Conservation (phyloP, 2,113 vertebrate genomes). For the Nycticebus coucang region DNA sequence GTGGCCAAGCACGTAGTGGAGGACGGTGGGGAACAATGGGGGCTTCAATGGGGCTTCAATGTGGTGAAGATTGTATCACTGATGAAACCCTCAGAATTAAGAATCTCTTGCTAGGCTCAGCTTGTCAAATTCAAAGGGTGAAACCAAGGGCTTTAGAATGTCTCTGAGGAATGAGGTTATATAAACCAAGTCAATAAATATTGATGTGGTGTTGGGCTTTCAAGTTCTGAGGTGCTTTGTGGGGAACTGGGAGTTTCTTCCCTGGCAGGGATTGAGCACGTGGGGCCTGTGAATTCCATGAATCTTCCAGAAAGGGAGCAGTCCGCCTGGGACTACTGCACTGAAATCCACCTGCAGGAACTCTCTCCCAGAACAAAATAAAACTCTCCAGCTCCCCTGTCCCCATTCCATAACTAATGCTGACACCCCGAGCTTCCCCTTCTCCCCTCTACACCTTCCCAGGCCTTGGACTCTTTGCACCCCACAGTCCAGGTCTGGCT, state of each 20-base stretch:
- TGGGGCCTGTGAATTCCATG: background rate
- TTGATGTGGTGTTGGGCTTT: background rate
- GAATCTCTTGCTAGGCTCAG: background rate
- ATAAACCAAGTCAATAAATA: background rate
- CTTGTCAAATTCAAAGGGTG: background rate
- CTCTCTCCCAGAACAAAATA: background rate
- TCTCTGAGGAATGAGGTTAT: background rate
- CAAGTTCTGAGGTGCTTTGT: background rate
- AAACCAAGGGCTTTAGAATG: background rate
- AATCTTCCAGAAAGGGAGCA: background rate
- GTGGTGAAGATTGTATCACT: no score
- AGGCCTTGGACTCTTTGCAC: no score
- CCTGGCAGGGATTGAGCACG: background rate
- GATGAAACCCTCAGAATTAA: background rate
- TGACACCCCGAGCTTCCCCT: background rate
- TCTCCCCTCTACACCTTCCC: background rate
- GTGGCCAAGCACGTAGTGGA: background rate
- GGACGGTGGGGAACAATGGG: accelerated
- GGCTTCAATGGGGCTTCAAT: no score
- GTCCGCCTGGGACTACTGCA: background rate
- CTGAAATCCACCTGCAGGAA: background rate
- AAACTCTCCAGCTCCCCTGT: background rate
- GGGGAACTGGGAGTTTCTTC: background rate
- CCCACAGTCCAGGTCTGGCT: background rate
- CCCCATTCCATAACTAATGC: no score